Base-by-base conservation (phyloP, 2,888 invertebrate species). In the Xestobium rufovillosum region DNA sequence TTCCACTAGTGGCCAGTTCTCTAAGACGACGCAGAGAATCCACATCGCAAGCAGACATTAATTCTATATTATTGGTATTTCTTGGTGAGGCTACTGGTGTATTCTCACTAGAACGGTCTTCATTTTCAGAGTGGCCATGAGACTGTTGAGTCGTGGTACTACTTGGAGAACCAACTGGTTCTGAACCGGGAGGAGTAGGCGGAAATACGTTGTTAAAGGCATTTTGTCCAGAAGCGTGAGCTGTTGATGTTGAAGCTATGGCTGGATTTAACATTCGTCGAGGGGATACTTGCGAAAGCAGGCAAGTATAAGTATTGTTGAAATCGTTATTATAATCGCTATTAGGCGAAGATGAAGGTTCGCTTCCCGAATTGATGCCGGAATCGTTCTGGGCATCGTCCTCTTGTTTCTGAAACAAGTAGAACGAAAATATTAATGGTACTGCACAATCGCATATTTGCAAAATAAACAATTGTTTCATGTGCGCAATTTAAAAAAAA, bases 351-450 rank as follows among this genome's bases (percentile, higher is more conserved):
- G 75, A 75, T 48, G 71, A 72, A 51, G 73, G 73, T 48, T 75
- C 75, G n/a, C 73, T 73, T 49, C 73, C 75, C 49, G 76, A 76
- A 4, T 73, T 71, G 39, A 76, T 72, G 1, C 73, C 71, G 48
- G 75, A 76, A 42, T 76, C 76, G 50, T 75, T 73, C 60, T 68
- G 38, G 60, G 63, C 62, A 16, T 55, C 55, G 6, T 68, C 67
- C 58, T 76, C 75, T 42, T 71, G 64, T 70, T 77, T 77, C 78
- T 77, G 66, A 9, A 69, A 58, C 19, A 41, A 45, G 46, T 45
- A 43, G 38, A 25, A 27, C 12, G n/a, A n/a, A n/a, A n/a, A n/a
- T n/a, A n/a, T n/a, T 15, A 42, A 16, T 23, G n/a, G n/a, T n/a
- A n/a, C n/a, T n/a, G n/a, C n/a, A n/a, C n/a, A n/a, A n/a, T n/a